Conservation (phyloP, 2,888 invertebrate species). For the Lasius fuliginosus region DNA sequence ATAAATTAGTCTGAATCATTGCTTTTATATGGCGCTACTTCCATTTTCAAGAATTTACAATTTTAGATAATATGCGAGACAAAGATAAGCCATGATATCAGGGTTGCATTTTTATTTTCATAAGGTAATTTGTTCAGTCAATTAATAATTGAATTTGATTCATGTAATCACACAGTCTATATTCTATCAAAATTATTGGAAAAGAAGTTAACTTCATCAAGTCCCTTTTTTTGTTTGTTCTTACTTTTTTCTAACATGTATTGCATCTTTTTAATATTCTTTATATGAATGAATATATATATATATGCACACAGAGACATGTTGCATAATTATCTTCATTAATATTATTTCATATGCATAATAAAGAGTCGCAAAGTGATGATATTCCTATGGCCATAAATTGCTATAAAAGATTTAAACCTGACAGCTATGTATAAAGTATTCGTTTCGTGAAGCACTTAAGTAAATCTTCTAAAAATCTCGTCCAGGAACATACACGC, state of each 20-base stretch:
- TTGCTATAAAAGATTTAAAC: conserved; percentile 24
- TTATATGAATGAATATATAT: neutral
- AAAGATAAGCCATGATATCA: conserved; percentile 35
- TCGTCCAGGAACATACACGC: conserved; percentile 44
- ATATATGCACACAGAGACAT: neutral
- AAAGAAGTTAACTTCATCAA: conserved; percentile 2
- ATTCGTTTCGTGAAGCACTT: conserved; percentile 28
- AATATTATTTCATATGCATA: conserved; percentile 2
- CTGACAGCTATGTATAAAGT: conserved; percentile 23
- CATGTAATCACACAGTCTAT: neutral
- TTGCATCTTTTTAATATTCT: conserved; percentile 1
- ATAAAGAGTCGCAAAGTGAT: conserved; percentile 10
- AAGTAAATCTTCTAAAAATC: conserved; percentile 52
- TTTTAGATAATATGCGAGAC: conserved; percentile 31
- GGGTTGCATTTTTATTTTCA: conserved; percentile 30
- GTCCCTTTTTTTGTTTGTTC: neutral
- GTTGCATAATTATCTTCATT: conserved; percentile 5
- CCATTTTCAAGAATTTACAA: conserved; percentile 41
- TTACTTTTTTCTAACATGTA: neutral
- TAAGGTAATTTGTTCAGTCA: conserved; percentile 33
- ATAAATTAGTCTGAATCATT: conserved; percentile 31
- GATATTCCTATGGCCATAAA: conserved; percentile 11
- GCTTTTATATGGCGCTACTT: conserved; percentile 52
- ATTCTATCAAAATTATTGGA: neutral
- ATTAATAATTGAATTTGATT: conserved; percentile 32